Conservation (phyloP, 2,888 invertebrate species). For the Mycogona germanica region DNA sequence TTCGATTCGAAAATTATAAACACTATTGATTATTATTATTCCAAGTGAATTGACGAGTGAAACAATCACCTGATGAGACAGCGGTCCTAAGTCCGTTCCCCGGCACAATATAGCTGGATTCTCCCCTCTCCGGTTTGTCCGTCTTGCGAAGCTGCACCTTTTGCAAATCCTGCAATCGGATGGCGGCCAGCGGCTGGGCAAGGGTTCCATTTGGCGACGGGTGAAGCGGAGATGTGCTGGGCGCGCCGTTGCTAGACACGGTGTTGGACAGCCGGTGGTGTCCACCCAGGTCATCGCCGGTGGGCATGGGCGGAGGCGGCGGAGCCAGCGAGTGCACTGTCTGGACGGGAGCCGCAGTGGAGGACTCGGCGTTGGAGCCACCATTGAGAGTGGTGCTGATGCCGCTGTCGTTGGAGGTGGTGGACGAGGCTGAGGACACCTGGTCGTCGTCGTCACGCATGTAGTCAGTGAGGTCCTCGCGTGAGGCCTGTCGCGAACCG, state of each 20-base stretch:
- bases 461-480: slow-evolving; percentile 20
- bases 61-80: slow-evolving; percentile 8
- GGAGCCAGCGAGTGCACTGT: slow-evolving; percentile 6
- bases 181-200: slow-evolving; percentile 67
- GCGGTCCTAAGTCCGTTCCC: slow-evolving; percentile 82
- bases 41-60: no score
- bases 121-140: slow-evolving; percentile 40
- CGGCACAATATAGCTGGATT: not conserved
- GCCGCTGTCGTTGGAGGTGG: slow-evolving; percentile 20
- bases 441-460: slow-evolving; percentile 9
- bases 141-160: slow-evolving; percentile 68
- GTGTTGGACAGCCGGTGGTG: no score
- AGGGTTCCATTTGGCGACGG: slow-evolving; percentile 34
- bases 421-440: slow-evolving; percentile 15
- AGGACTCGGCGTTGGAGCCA: slow-evolving; percentile 1
- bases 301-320: slow-evolving; percentile 20
- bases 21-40: no score
- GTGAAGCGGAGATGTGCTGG: slow-evolving; percentile 28
- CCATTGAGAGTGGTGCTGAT: slow-evolving; percentile 17
- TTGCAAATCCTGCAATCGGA: slow-evolving; percentile 74
- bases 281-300: slow-evolving; percentile 15
- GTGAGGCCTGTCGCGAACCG: slow-evolving; percentile 14
- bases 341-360: not conserved
- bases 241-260: not conserved
- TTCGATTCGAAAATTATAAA: no score